Conservation (phyloP, 2,888 invertebrate genomes). For the Hypolimnas misippus region DNA sequence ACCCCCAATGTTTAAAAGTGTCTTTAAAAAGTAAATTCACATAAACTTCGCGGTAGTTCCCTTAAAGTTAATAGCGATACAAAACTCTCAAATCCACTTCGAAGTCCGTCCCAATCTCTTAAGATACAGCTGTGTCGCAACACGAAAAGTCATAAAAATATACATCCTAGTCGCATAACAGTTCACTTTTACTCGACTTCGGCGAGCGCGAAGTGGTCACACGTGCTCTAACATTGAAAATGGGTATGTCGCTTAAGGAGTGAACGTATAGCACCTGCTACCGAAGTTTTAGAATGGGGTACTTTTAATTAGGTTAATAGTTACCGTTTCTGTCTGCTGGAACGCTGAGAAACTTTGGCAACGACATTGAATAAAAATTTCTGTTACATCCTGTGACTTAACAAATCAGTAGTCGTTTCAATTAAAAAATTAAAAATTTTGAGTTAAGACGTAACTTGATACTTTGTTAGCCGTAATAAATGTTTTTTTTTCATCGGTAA, state of each 20-base stretch:
- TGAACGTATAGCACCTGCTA: constrained; percentile 66
- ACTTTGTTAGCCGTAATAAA: too few species aligned
- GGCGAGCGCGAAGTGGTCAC: constrained; percentile 72
- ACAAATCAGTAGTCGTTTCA: not conserved
- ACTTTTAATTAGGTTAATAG: constrained; percentile 58
- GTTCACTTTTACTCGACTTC: constrained; percentile 71
- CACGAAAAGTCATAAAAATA: constrained; percentile 64
- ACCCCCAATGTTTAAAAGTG: not conserved
- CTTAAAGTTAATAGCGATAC: constrained; percentile 23
- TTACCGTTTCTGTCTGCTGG: constrained; percentile 22
- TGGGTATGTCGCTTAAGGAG: constrained; percentile 68
- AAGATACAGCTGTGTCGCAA: constrained; percentile 55
- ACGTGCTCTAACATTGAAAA: constrained; percentile 66
- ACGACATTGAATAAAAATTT: constrained; percentile 11
- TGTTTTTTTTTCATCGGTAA: too few species aligned
- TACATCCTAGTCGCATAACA: constrained; percentile 60
- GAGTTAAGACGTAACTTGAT: too few species aligned
- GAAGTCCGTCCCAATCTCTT: constrained; percentile 56
- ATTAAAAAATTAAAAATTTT: not conserved
- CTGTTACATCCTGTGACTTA: constrained; percentile 1
- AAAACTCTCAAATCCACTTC: constrained; percentile 38
- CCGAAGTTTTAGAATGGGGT: constrained; percentile 52
- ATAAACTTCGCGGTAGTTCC: constrained; percentile 8
- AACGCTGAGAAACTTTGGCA: constrained; percentile 9
- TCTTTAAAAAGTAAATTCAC: constrained; percentile 9